A percentile compares a stretch with the other conserved stretches of the same genome.
Conservation (phyloP, 2,888 invertebrate species). For the Rugalucina vietnamica region DNA sequence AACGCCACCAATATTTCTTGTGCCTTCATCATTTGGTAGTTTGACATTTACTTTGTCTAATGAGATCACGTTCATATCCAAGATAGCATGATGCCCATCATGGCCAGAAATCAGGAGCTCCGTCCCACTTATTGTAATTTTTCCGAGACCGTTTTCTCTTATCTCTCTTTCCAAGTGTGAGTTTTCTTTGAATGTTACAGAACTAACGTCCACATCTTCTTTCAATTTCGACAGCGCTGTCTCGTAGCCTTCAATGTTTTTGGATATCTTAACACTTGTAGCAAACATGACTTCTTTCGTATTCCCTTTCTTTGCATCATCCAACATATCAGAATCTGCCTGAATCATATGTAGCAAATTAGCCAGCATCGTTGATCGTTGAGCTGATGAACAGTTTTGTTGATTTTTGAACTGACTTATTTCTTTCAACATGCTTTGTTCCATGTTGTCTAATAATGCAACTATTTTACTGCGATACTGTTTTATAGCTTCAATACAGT, state of each 20-base stretch:
- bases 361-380: not conserved
- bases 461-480: not conserved
- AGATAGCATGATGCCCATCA: not conserved
- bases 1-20: not conserved
- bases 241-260: not conserved
- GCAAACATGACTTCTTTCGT: not conserved
- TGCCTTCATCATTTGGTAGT: not conserved
- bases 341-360: not conserved
- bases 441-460: not conserved
- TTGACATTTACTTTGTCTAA: not conserved
- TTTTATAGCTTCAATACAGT: not conserved
- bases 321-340: not conserved
- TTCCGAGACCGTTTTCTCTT: not conserved
- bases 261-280: not conserved
- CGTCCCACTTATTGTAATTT: not conserved
- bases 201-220: not conserved
- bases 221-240: not conserved
- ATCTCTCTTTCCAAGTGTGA: not conserved
- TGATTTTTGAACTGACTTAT: not conserved
- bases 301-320: not conserved
- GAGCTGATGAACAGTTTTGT: not conserved
- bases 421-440: not conserved
- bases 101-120: no score
- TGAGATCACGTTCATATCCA: not conserved
- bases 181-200: not conserved